Base-by-base conservation (phyloP, 2,113 vertebrate species). In the Pionites leucogaster region DNA sequence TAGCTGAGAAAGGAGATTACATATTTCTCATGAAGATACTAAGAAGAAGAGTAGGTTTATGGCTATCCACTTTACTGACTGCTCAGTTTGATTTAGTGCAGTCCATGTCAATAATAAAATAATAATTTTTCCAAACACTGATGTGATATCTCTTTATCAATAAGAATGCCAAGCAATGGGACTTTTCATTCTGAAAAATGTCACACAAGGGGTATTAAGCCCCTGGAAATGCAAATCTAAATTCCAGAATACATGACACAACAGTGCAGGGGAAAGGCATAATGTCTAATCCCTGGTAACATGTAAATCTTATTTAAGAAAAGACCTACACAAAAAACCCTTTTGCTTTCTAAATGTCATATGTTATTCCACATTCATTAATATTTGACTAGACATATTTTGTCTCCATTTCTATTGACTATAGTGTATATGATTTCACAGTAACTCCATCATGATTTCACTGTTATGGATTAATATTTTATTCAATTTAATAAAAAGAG, bases 381-480 rank as follows among this genome's bases (percentile, higher is more conserved):
- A 76, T 82, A 82, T 91, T 93, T 95, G 37, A 78, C 46, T 78
- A 95, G 69, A 74, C 22, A 57, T 67, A 84, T 74, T 94, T 93
- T 72, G 44, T 86, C 72, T 74, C 81, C 14, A 9, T 62, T 86
- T 81, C 39, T 82, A 31, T 70, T 79, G 28, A 72, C 6, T 64
- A 35, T 19, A 13, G 33, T 77, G 19, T 63, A 46, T 68, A 76
- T 50, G 35, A 86, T 88, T 92, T 94, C 88, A 91, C 10, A 76
- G 14, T 59, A 53, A 39, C 27, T 77, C 29, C 44, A 76, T 83
- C 50, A 71, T 3, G 6, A 68, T 92, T 89, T 84, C 31, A 42
- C 35, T 42, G 33, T 6, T 47, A 42, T 17, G 8, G 17, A 68
- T 96, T 69, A 88, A 75, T 80, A 77, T 81, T 76, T 85, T 94